Percentiles rank a stretch among this genome's conserved stretches.
phyloP scores from a whole-genome alignment of 2,888 invertebrate species.

The Andrena dorsata region DNA sequence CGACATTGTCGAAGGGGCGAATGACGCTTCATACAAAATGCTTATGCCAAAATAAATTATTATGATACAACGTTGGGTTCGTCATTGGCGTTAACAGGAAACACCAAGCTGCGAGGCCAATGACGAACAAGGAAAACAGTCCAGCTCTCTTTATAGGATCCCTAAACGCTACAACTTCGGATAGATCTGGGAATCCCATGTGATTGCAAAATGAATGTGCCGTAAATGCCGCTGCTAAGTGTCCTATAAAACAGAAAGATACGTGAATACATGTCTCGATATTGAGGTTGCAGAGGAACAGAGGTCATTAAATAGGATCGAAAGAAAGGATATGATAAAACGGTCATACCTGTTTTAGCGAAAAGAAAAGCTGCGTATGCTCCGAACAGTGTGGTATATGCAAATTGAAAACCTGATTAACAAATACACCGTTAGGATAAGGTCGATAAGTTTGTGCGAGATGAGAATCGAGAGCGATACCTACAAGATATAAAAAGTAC shows the following conservation, averaged over 20 bases:
- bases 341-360: slow-evolving; percentile 90
- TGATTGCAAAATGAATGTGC: slow-evolving; percentile 98
- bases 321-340: neutral
- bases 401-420: slow-evolving; percentile 92
- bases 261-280: no score
- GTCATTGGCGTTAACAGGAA: slow-evolving; percentile 92
- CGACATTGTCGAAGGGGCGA: slow-evolving; percentile 32
- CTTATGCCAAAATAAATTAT: slow-evolving; percentile 87
- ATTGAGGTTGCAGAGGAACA: slow-evolving; percentile 73
- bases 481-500: slow-evolving; percentile 91
- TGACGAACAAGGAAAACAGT: slow-evolving; percentile 89
- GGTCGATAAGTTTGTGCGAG: slow-evolving; percentile 50
- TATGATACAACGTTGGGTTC: slow-evolving; percentile 88
- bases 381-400: slow-evolving; percentile 96
- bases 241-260: slow-evolving; percentile 87
- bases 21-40: slow-evolving; percentile 59
- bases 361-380: slow-evolving; percentile 97
- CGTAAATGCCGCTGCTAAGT: slow-evolving; percentile 94
- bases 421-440: slow-evolving; percentile 10
- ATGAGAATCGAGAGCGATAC: slow-evolving; percentile 76
- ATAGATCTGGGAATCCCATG: slow-evolving; percentile 97
- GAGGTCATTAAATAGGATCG: slow-evolving; percentile 29
- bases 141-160: slow-evolving; percentile 87
- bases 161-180: slow-evolving; percentile 88
- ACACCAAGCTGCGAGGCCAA: slow-evolving; percentile 93